Base-by-base conservation (phyloP, 2,113 vertebrate species). In the Rhinoptilus africanus region DNA sequence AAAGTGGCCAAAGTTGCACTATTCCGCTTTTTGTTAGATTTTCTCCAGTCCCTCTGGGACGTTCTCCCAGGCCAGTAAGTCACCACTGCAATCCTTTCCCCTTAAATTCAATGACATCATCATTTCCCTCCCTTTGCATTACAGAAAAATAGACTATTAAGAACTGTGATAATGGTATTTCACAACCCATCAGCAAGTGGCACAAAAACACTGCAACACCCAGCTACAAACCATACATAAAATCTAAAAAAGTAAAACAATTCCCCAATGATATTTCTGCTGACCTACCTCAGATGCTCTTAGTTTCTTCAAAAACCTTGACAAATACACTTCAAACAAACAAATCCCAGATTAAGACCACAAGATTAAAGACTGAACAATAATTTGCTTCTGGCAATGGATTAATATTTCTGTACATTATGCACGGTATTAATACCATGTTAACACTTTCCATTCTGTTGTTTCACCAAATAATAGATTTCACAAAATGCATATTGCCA, bases 351-450 rank as follows among this genome's bases (percentile, higher is more conserved):
- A 37, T 76, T 37, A 91, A 62, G 64, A 53, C 18, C 54, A 50
- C 26, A 81, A 60, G 3, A 32, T 67, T 32, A 57, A 79, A 81
- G 28, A 74, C 0, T 53, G 41, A 69, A 67, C 14, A 54, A 12
- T 27, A 73, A 73, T 74, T 88, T 71, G 23, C 71, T 91, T 47
- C 71, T 83, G 32, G 45, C 48, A 82, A 64, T 2, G 12, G 47
- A 59, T 14, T 68, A 50, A 24, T 54, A 66, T n/a, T 94, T 63
- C 71, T 63, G 21, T 30, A 53, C 30, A 8, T 51, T 60, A 30
- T 5, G 14, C 17, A 39, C 0, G 0, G 22, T 27, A 79, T 66
- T 63, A 64, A 64, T 18, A 68, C 10, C 45, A 30, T 13, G n/a
- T 39, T 57, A 91, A 82, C 22, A 9, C 35, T 45, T 74, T 23